Evolutionary conservation across 2,113 vertebrate species (phyloP).

Genomic region (Etheostoma cragini): DNA sequence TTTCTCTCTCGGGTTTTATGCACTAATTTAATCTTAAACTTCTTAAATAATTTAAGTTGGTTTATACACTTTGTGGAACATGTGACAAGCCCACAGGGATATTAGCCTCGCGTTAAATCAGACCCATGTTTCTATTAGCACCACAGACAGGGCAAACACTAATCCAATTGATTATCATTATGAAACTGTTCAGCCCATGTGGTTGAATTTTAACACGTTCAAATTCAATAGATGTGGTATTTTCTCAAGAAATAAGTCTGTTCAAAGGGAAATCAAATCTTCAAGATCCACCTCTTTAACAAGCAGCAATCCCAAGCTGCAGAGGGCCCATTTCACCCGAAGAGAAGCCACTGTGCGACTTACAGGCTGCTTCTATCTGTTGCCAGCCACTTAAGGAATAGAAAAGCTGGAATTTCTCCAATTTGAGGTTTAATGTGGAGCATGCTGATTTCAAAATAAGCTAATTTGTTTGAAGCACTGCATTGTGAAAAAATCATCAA

Average conservation of each 20-base stretch:
- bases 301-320: conserved; percentile 8
- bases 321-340: conserved; percentile 23
- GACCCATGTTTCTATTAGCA: conserved; percentile 45
- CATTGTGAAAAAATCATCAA: conserved; percentile 46
- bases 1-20: conserved; percentile 29
- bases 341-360: conserved; percentile 51
- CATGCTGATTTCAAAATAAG: conserved; percentile 60
- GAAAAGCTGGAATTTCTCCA: conserved; percentile 22
- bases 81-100: conserved; percentile 55
- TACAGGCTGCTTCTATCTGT: conserved; percentile 27
- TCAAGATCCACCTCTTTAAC: conserved; percentile 48
- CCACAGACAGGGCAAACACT: conserved; percentile 37
- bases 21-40: conserved; percentile 56
- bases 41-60: conserved; percentile 62
- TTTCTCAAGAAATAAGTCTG: conserved; percentile 74
- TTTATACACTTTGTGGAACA: conserved; percentile 63
- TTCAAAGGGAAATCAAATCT: conserved; percentile 64
- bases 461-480: conserved; percentile 42
- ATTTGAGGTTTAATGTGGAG: conserved; percentile 35
- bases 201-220: conserved; percentile 60
- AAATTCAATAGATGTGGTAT: conserved; percentile 72
- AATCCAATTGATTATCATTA: conserved; percentile 67
- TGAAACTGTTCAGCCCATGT: conserved; percentile 57
- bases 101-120: conserved; percentile 26
- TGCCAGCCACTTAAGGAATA: conserved; percentile 21